Conservation (phyloP, 1,140 invertebrate genomes). For the Luehdorfia chinensis region DNA sequence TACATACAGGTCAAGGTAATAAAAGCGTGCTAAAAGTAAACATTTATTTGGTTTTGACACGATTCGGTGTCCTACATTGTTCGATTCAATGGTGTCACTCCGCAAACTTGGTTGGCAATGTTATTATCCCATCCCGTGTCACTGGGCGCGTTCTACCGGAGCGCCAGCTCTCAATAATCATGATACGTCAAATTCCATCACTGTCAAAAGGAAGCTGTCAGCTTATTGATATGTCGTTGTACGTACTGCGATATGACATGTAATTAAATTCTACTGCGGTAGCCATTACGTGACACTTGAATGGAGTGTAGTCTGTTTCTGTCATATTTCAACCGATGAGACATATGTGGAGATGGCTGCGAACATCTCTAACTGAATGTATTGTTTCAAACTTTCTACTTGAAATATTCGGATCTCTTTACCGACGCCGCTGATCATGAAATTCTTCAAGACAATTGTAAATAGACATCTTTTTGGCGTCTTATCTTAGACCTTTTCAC, state of each 20-base stretch:
- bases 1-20: too few relatives aligned
- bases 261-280: not conserved
- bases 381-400: too few relatives aligned
- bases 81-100: not conserved
- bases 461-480: too few relatives aligned
- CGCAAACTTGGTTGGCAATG: slow-evolving; percentile 12
- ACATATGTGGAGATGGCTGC: too few relatives aligned
- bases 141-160: not conserved
- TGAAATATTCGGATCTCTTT: too few relatives aligned
- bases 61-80: slow-evolving; percentile 1
- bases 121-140: slow-evolving; percentile 22
- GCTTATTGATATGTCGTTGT: too few relatives aligned
- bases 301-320: not conserved
- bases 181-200: slow-evolving; percentile 16
- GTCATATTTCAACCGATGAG: not conserved
- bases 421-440: too few relatives aligned
- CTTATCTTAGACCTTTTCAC: too few relatives aligned
- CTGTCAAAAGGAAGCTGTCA: not conserved
- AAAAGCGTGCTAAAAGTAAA: too few relatives aligned
- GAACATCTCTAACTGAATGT: too few relatives aligned
- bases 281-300: not conserved
- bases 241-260: not conserved
- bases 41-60: too few relatives aligned
- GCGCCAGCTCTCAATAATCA: not conserved
- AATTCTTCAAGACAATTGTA: too few relatives aligned